Evolutionary conservation across 2,888 invertebrate genomes (phyloP), one percentile per base, ranked within the genome.

Genomic region (Tetragonisca angustula): DNA sequence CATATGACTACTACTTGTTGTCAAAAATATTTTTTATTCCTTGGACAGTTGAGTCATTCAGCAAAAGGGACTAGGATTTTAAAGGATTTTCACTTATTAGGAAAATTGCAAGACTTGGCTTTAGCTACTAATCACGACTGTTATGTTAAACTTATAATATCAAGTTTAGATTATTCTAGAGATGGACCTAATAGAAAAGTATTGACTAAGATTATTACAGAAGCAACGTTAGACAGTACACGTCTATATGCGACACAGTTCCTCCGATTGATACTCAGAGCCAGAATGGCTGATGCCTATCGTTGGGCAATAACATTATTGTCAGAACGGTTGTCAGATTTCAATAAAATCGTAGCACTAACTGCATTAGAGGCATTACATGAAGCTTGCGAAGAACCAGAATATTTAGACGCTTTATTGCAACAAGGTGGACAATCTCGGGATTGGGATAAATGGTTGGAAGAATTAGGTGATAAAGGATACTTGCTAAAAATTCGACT

Each of bases 11-110:
- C 97, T 91, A 98, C 98, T 0, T 97, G 98, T 95, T 98, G 98
- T 93, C 98, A 98, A 94, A 97, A 97, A 95, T 99, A 99, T 95
- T 99, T 99, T 95, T 96, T 99, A 67, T 98, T 98, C 93, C 96
- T 99, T 85, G 99, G 99, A 0, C 97, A 98, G 89, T 96, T 99
- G 91, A 97, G 97, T 89, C 97, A 97, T 86, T 96, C 96, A 13
- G 96, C 96, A 75, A 95, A 95, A 68, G 98, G 98, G 2, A 95
- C 97, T 64, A 95, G 95, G 87, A 95, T 97, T 75, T 96, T 99
- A 70, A 97, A 97, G 86, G 96, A 91, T 52, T 94, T 93, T 72
- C 91, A 93, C 83, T 83, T 94, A 43, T 85, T 94, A 61, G 93
- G 94, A 15, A 93, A 92, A 59, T 96, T 98, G 78, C 95, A 97